Evolutionary conservation across 2,113 vertebrate genomes (phyloP).

Genomic region (Oryzias javanicus): DNA sequence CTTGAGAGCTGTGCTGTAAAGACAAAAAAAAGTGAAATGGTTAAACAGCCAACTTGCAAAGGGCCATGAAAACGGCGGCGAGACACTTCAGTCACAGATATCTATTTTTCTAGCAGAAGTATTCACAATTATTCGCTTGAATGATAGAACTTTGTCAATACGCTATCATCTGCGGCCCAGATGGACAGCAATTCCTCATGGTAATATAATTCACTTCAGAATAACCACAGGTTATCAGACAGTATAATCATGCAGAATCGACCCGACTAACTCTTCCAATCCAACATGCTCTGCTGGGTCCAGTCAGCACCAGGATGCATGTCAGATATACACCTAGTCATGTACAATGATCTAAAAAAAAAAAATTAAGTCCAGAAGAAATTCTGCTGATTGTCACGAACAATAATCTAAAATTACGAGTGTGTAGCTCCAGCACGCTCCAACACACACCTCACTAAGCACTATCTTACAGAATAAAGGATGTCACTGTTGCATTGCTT

Average conservation of each 20-base stretch:
- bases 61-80: constrained; percentile 22
- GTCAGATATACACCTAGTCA: constrained; percentile 41
- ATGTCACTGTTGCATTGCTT: constrained; percentile 50
- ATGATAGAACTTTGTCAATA: constrained; percentile 25
- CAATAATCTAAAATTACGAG: constrained; percentile 2
- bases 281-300: constrained; percentile 32
- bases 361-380: constrained; percentile 26
- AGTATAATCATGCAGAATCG: constrained; percentile 30
- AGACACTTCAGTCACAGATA: constrained; percentile 34
- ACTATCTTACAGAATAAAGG: constrained; percentile 59
- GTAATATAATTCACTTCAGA: constrained; percentile 40
- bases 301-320: constrained; percentile 17
- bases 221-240: constrained; percentile 61
- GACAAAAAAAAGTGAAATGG: constrained; percentile 23
- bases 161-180: constrained; percentile 22
- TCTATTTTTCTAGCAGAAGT: constrained; percentile 28
- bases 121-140: constrained; percentile 28
- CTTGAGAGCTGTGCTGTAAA: constrained; percentile 32
- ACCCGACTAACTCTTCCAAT: constrained; percentile 40
- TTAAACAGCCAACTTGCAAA: constrained; percentile 24
- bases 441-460: constrained; percentile 51
- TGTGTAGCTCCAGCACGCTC: constrained; percentile 6
- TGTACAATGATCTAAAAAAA: constrained; percentile 37
- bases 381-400: constrained; percentile 37
- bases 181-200: constrained; percentile 43